Evolutionary conservation across 2,113 vertebrate genomes (phyloP).

Genomic region (Sminthopsis crassicaudata): DNA sequence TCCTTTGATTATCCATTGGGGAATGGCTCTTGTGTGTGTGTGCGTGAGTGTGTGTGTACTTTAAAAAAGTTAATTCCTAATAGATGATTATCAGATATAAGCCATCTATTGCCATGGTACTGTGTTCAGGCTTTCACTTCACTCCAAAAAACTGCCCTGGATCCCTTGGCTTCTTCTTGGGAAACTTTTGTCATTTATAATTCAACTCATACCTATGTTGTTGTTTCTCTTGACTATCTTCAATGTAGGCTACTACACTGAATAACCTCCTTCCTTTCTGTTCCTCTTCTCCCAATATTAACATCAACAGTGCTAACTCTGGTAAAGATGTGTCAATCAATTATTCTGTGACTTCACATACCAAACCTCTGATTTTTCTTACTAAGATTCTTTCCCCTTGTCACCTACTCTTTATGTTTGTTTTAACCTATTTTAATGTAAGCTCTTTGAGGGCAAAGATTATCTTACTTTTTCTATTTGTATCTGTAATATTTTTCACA

Average conservation of each 20-base stretch:
- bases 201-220: background rate
- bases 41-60: background rate
- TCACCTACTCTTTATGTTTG: background rate
- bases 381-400: background rate
- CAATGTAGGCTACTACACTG: background rate
- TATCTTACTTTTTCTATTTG: background rate
- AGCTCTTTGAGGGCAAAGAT: background rate
- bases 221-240: background rate
- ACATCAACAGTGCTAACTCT: background rate
- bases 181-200: background rate
- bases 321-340: background rate
- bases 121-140: background rate
- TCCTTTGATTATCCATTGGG: background rate
- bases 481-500: no score
- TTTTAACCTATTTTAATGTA: background rate
- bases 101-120: background rate
- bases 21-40: background rate
- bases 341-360: background rate
- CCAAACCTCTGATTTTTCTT: background rate
- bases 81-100: background rate
- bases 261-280: background rate
- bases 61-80: background rate
- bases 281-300: background rate
- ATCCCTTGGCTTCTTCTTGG: background rate
- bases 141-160: background rate